Evolutionary conservation across 2,113 vertebrate genomes (phyloP).

Genomic region (Lampris incognitus): DNA sequence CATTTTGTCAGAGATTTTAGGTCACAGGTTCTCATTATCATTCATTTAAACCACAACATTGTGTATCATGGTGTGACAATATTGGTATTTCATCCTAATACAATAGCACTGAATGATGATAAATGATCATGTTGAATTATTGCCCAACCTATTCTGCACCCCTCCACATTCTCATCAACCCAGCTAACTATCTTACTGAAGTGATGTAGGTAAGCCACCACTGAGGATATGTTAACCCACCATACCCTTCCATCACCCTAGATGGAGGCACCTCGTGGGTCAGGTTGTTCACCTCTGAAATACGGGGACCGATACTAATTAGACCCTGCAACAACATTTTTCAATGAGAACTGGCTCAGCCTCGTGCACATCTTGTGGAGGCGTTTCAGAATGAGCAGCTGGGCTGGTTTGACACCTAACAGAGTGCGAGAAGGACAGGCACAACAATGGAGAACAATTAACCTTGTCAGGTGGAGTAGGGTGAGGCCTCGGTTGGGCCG

Average conservation of each 20-base stretch:
- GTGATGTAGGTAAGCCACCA: background rate
- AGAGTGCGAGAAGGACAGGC: constrained; percentile 60
- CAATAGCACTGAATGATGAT: too few species aligned
- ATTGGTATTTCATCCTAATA: too few species aligned
- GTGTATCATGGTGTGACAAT: too few species aligned
- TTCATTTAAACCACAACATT: too few species aligned
- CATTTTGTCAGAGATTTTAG: too few species aligned
- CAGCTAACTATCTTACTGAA: background rate
- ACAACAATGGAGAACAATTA: constrained; percentile 73
- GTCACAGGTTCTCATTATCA: too few species aligned
- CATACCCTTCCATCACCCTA: too few species aligned
- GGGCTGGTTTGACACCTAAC: constrained; percentile 55
- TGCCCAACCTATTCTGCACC: too few species aligned
- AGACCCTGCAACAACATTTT: constrained; percentile 45
- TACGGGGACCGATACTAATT: constrained; percentile 31
- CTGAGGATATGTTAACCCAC: too few species aligned
- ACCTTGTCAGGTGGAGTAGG: constrained; percentile 72
- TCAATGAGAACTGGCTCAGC: constrained; percentile 21
- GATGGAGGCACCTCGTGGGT: too few species aligned
- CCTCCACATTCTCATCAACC: background rate
- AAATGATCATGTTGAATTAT: too few species aligned
- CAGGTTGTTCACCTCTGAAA: constrained; percentile 40
- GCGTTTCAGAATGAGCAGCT: constrained; percentile 36
- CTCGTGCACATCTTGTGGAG: constrained; percentile 10
- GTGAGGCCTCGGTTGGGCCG: constrained; percentile 52